Evolutionary conservation across 2,797 vertebrate species (phyloP).

Genomic region (Crypturellus tataupa): DNA sequence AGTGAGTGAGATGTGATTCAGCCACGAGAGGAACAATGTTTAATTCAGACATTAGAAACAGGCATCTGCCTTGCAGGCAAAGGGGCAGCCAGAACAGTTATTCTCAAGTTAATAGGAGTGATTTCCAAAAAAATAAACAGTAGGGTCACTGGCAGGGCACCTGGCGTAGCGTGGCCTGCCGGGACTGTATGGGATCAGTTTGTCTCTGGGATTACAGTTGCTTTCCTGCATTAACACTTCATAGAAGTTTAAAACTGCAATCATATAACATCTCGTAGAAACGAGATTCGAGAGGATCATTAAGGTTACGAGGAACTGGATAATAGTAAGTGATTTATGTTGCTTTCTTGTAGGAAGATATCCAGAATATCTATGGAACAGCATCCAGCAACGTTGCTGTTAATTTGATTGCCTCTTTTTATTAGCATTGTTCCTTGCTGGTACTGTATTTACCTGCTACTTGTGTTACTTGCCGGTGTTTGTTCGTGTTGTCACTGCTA

Average conservation of each 20-base stretch:
- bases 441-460: no score
- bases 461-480: background rate
- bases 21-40: background rate
- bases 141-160: background rate
- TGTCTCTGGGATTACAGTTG: background rate
- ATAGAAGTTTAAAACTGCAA: background rate
- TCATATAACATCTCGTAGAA: background rate
- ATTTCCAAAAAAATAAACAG: background rate
- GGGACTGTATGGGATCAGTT: background rate
- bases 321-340: background rate
- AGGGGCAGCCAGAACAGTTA: background rate
- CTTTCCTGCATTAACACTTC: background rate
- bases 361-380: background rate
- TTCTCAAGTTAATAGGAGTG: background rate
- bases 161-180: background rate
- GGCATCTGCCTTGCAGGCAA: background rate
- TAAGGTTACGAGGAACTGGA: background rate
- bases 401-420: background rate
- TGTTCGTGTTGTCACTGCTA: background rate
- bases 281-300: background rate
- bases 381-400: background rate
- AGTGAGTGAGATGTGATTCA: background rate
- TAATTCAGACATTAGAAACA: conserved; percentile 24
- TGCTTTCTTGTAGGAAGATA: background rate
- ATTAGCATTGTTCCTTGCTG: background rate